These are phyloP conservation scores for Stegostoma tigrinum DNA, from an alignment of 2,113 vertebrate species.

Conservation along the genomic window DNA sequence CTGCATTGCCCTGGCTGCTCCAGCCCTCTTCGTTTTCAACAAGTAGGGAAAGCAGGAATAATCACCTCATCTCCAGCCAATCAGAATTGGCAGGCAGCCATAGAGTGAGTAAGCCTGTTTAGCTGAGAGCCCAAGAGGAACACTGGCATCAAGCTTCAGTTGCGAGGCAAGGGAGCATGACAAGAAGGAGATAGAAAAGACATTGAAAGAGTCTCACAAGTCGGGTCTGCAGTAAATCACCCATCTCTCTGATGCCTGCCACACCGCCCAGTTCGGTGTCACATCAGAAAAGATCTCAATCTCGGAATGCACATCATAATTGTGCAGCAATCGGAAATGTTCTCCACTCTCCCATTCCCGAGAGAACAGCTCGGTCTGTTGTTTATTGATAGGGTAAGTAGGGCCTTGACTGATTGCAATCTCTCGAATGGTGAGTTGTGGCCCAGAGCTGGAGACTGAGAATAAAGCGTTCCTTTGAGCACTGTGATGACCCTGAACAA, in stretches of 20 bases:
- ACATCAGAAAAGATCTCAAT: conserved; percentile 38
- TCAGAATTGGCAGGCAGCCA: not conserved
- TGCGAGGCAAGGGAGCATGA: not conserved
- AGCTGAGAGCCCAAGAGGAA: not conserved
- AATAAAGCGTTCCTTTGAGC: not conserved
- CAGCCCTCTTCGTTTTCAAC: not conserved
- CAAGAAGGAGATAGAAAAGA: not conserved
- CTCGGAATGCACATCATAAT: conserved; percentile 44
- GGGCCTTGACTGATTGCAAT: not conserved
- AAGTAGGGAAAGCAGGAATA: not conserved
- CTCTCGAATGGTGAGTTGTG: not conserved
- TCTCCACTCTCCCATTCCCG: conserved; percentile 40
- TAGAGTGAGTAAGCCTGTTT: not conserved
- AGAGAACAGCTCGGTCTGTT: conserved; percentile 29
- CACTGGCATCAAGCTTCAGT: not conserved
- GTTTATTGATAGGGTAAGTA: conserved; percentile 41
- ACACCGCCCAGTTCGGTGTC: not conserved
- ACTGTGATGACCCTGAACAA: not conserved
- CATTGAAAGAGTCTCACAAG: not conserved
- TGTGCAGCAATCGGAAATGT: conserved; percentile 43
- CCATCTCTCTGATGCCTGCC: not conserved
- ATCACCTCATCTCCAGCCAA: not conserved
- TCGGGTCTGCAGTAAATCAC: not conserved
- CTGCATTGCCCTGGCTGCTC: not conserved
- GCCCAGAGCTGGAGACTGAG: not conserved